Base-by-base conservation (phyloP, 2,113 vertebrate species). In the Perccottus glenii region DNA sequence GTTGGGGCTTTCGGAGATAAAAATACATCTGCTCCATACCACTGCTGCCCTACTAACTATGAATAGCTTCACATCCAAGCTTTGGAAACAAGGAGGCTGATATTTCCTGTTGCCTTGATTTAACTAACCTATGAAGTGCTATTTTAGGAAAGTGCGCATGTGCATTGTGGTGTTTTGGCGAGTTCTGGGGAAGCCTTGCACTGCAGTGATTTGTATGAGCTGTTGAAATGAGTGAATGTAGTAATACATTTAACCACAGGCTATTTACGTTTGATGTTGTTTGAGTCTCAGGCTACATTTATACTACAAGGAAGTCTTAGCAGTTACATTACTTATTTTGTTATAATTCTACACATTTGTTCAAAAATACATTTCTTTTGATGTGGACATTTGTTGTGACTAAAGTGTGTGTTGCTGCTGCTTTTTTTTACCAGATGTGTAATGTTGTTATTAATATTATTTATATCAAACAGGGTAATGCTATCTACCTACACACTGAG, bases 1-100 rank as follows among this genome's bases (percentile, higher is more conserved):
- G 19, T 77, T 72, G 32, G 60, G 67, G 73, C 53, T 76, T 77
- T 75, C 68, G 75, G 35, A 78, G 86, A 77, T 85, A 88, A 84
- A 87, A 87, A 87, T 87, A 89, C 67, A 50, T 67, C 42, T 68
- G 16, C 48, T 58, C 71, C 57, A 36, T 62, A 73, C 67, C 64
- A 16, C 43, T 59, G 55, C 56, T 78, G 75, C 65, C 61, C 57
- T 61, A 58, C 70, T 55, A 82, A 82, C 87, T 90, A 90, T 84
- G 77, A 85, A 88, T 89, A 88, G 87, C 73, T 55, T 51, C 74
- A 75, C 70, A 60, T 75, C 70, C 56, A 44, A 7, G 59, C 56
- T 51, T 62, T 42, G 70, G 73, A 79, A 82, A 85, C 67, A 9
- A 72, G 73, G 72, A 71, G 83, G 80, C 85, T 79, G 60, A 61